These are phyloP conservation scores for Synergus laeviventris DNA, from an alignment of 2,888 invertebrate genomes.

Conservation along the genomic window DNA sequence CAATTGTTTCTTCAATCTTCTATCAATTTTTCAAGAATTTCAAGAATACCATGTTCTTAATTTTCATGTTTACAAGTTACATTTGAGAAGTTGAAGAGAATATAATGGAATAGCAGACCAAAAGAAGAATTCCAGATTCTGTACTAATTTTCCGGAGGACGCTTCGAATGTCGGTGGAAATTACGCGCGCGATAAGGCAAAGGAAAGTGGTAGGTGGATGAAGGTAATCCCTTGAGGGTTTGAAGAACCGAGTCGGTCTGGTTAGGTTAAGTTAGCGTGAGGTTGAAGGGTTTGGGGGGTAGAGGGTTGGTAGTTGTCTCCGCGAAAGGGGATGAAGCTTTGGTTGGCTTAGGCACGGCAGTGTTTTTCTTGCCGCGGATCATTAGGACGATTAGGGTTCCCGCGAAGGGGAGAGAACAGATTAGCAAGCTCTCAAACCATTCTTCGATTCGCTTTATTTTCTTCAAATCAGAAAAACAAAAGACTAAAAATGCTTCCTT, in stretches of 20 bases:
- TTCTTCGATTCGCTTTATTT: slow-evolving; percentile 25
- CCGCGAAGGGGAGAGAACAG: slow-evolving; percentile 71
- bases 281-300: slow-evolving; percentile 49
- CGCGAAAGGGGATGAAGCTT: slow-evolving; percentile 65
- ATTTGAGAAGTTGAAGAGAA: not conserved
- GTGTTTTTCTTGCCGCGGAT: slow-evolving; percentile 75
- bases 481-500: not conserved
- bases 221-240: slow-evolving; percentile 63
- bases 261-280: slow-evolving; percentile 64
- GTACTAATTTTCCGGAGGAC: not conserved
- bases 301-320: slow-evolving; percentile 62
- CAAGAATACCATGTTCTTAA: not conserved
- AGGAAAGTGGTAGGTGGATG: slow-evolving; percentile 47
- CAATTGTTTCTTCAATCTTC: no score
- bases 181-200: slow-evolving; percentile 39
- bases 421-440: slow-evolving; percentile 60
- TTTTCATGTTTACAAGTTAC: not conserved
- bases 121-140: slow-evolving; percentile 30
- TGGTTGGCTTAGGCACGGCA: slow-evolving; percentile 71
- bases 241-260: slow-evolving; percentile 63
- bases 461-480: not conserved
- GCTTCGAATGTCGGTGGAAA: slow-evolving; percentile 3
- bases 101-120: not conserved
- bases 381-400: slow-evolving; percentile 75
- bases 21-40: no score